A percentile compares a stretch with the other conserved stretches of the same genome.
These are phyloP conservation scores for Muricea muricata DNA, from an alignment of 92 coral and sea anemone species.

Conservation along the genomic window DNA sequence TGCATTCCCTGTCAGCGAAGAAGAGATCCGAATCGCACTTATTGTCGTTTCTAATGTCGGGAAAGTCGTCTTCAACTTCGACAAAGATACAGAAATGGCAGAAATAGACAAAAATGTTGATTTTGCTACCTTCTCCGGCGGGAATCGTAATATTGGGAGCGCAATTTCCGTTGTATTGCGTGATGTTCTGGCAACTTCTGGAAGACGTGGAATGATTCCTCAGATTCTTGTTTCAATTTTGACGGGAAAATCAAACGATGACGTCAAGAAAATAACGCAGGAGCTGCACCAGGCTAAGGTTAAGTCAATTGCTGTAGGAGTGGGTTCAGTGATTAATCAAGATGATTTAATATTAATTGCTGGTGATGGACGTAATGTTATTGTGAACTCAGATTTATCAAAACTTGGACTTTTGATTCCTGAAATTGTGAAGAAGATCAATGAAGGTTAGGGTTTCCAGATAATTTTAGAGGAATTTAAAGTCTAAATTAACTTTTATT, in stretches of 20 bases:
- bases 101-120: constrained; percentile 74
- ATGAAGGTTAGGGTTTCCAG: constrained; percentile 29
- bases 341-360: constrained; percentile 50
- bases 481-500: too few species aligned
- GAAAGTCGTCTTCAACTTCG: constrained; percentile 77
- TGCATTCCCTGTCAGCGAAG: constrained; percentile 59
- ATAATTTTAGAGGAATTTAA: too few species aligned
- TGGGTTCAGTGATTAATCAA: constrained; percentile 61
- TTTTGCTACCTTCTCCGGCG: constrained; percentile 71
- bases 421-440: constrained; percentile 19
- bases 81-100: constrained; percentile 57
- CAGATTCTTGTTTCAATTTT: constrained; percentile 75
- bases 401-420: constrained; percentile 35
- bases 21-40: constrained; percentile 59
- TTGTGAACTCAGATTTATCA: constrained; percentile 66
- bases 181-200: constrained; percentile 66
- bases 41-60: constrained; percentile 48
- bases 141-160: constrained; percentile 62
- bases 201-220: constrained; percentile 72
- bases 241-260: constrained; percentile 84
- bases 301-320: constrained; percentile 72
- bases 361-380: constrained; percentile 67
- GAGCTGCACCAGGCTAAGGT: constrained; percentile 66
- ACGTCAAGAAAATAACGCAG: constrained; percentile 71
- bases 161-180: constrained; percentile 73